These are phyloP conservation scores for Arctocebus calabarensis DNA, from an alignment of 2,797 vertebrate species.

Conservation along the genomic window DNA sequence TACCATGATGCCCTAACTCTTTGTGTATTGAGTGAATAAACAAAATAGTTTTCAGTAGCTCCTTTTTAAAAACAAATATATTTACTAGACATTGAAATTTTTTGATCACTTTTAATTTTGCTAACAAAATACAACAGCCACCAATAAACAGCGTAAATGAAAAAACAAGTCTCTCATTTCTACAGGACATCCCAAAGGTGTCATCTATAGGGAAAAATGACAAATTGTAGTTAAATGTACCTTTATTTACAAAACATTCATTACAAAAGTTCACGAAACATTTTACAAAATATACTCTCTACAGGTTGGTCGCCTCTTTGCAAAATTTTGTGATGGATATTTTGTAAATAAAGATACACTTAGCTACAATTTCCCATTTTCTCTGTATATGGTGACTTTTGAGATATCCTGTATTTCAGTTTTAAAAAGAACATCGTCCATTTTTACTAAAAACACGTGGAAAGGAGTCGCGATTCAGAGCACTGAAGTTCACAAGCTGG, in stretches of 20 bases:
- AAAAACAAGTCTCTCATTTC: neutral
- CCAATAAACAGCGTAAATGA: neutral
- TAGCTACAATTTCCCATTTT: too few relatives aligned
- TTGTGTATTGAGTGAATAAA: neutral
- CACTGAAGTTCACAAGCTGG: rapidly evolving
- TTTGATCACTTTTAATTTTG: neutral
- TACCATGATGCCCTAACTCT: neutral
- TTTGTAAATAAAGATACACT: too few relatives aligned
- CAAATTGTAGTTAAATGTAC: too few relatives aligned
- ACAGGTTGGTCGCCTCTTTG: too few relatives aligned
- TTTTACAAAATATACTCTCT: too few relatives aligned
- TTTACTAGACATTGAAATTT: neutral
- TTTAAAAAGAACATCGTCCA: neutral
- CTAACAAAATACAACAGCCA: neutral
- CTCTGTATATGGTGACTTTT: too few relatives aligned
- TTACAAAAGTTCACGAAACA: too few relatives aligned
- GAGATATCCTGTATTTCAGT: neutral
- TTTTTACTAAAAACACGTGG: neutral
- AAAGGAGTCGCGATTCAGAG: neutral
- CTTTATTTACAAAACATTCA: too few relatives aligned
- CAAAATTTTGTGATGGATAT: too few relatives aligned
- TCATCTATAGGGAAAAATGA: too few relatives aligned
- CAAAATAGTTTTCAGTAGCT: neutral
- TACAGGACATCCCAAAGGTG: neutral
- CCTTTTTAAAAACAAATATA: neutral